These are phyloP conservation scores for Vidua chalybeata DNA, from an alignment of 2,113 vertebrate genomes.

Conservation along the genomic window DNA sequence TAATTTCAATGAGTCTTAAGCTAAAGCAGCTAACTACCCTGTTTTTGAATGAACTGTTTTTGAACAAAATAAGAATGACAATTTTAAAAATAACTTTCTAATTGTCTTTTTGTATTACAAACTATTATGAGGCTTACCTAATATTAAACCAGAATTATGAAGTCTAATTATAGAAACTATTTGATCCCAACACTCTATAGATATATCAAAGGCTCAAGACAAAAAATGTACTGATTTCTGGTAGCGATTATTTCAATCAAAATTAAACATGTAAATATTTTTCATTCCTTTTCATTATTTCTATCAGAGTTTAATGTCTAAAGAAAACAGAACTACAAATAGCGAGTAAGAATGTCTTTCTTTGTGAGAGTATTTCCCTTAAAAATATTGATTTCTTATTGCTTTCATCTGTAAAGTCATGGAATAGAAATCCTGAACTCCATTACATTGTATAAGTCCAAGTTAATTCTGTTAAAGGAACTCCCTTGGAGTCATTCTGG, in stretches of 20 bases:
- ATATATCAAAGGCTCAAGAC: constrained; percentile 33
- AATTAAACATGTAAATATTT: constrained; percentile 1
- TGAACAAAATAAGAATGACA: not conserved
- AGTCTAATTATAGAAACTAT: constrained; percentile 40
- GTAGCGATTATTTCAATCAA: constrained; percentile 45
- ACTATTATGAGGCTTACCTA: not conserved
- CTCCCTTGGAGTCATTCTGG: not conserved
- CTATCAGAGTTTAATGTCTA: not conserved
- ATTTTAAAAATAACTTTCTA: not conserved
- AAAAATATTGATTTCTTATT: not conserved
- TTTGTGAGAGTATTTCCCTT: not conserved
- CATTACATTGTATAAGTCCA: not conserved
- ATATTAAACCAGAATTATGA: constrained; percentile 23
- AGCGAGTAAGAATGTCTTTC: not conserved
- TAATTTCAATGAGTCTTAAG: not conserved
- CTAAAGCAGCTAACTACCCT: not conserved
- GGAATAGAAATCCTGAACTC: not conserved
- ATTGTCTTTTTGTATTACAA: constrained; percentile 20
- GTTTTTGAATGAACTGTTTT: not conserved
- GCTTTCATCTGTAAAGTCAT: not conserved
- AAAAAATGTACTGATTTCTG: constrained; percentile 22
- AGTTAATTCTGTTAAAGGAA: not conserved
- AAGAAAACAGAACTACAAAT: not conserved
- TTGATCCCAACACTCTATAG: constrained; percentile 9
- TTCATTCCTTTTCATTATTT: constrained; percentile 35